Percentiles rank a stretch among this genome's conserved stretches.
Evolutionary conservation across 2,113 vertebrate genomes (phyloP).

Genomic region (Rousettus leschenaultii): DNA sequence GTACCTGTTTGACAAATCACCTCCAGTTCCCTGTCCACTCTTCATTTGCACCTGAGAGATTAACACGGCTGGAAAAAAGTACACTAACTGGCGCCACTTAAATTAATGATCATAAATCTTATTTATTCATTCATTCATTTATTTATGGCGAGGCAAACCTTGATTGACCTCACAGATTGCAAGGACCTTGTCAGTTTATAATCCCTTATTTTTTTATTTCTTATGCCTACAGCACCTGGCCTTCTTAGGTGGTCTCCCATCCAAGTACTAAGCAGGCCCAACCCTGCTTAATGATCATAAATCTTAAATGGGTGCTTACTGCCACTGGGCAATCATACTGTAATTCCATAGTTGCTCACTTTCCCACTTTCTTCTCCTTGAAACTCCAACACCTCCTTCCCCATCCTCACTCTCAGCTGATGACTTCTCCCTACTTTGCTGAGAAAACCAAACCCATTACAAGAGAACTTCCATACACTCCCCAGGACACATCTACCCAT

Average conservation of each 20-base stretch:
- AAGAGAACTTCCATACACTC: not conserved
- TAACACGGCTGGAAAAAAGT: not conserved
- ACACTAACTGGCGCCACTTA: not conserved
- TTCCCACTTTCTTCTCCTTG: not conserved
- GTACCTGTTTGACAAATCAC: not conserved
- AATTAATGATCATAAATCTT: not conserved
- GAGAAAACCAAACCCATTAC: not conserved
- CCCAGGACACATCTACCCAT: not conserved
- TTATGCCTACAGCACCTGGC: no score
- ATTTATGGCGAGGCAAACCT: no score
- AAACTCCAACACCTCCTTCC: not conserved
- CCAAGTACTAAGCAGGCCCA: no score
- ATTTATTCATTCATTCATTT: no score
- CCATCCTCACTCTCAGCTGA: not conserved
- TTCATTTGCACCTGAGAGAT: not conserved
- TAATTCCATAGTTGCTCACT: not conserved
- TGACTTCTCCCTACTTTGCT: not conserved
- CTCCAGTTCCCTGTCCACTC: not conserved
- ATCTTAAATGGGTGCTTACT: not conserved
- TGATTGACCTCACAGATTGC: no score
- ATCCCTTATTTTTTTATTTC: no score
- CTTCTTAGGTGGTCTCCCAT: no score
- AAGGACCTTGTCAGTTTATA: no score
- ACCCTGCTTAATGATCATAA: not conserved
- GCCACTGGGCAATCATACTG: not conserved